Evolutionary conservation across 2,888 invertebrate genomes (phyloP).

Genomic region (Eustalomyia histrio): DNA sequence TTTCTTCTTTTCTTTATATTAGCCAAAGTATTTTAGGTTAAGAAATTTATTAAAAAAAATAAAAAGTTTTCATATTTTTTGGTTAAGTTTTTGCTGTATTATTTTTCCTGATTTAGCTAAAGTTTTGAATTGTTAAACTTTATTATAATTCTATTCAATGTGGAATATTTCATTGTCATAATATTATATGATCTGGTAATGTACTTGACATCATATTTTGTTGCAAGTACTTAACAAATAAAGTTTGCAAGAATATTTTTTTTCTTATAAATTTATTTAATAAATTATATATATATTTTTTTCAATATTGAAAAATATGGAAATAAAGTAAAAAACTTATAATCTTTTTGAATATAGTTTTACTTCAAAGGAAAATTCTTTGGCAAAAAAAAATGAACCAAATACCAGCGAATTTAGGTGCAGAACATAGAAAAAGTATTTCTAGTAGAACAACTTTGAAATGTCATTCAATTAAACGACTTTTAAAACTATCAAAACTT

Average conservation of each 20-base stretch:
- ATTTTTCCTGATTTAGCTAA: background rate
- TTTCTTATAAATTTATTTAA: background rate
- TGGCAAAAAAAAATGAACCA: no score
- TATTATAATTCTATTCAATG: background rate
- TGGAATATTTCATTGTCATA: background rate
- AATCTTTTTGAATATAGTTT: no score
- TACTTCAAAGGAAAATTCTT: no score
- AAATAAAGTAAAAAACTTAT: background rate
- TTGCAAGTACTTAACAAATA: background rate
- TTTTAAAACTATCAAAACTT: no score
- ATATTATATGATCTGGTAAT: constrained; percentile 16
- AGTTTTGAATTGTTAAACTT: background rate
- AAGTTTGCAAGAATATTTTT: constrained; percentile 19
- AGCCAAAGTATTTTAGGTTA: background rate
- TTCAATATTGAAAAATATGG: background rate
- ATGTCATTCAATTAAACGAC: no score
- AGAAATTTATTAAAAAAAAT: constrained; percentile 12
- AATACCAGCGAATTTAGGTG: no score
- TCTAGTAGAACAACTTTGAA: no score
- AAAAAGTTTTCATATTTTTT: constrained; percentile 35
- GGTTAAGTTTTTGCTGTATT: constrained; percentile 20
- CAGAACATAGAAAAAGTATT: no score
- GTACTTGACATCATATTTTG: background rate
- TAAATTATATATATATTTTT: constrained; percentile 6
- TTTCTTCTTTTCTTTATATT: background rate